These are phyloP conservation scores for Blomia tropicalis DNA, from an alignment of 2,888 invertebrate genomes.

Conservation along the genomic window DNA sequence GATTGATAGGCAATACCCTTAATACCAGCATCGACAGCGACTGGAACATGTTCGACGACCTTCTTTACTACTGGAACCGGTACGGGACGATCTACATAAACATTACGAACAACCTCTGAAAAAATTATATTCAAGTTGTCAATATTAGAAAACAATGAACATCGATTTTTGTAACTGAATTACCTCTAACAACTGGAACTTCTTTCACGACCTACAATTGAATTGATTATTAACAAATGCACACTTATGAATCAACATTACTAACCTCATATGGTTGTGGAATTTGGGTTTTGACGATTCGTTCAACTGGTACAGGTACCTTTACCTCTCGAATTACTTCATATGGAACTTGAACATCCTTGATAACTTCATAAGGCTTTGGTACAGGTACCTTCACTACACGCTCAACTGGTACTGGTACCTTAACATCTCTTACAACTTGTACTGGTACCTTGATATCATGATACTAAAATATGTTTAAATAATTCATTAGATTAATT, in stretches of 20 bases:
- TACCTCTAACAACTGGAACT: constrained; percentile 14
- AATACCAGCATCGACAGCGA: background rate
- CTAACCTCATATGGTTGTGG: constrained; percentile 1
- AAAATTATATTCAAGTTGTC: no score
- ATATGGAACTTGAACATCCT: constrained; percentile 19
- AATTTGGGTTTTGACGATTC: constrained; percentile 11
- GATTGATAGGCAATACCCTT: background rate
- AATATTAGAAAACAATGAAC: no score
- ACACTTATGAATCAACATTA: background rate
- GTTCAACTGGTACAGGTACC: constrained; percentile 15
- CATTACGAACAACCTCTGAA: constrained; percentile 20
- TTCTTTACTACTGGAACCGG: constrained; percentile 8
- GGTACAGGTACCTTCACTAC: constrained; percentile 12
- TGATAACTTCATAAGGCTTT: constrained; percentile 18
- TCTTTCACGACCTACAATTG: constrained; percentile 9
- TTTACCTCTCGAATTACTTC: constrained; percentile 16
- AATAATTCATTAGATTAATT: background rate
- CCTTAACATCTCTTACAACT: background rate
- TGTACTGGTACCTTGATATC: constrained; percentile 1
- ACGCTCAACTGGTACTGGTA: constrained; percentile 17
- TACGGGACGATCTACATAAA: constrained; percentile 22
- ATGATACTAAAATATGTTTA: background rate
- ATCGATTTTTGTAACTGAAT: no score
- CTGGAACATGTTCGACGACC: background rate
- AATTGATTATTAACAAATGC: background rate